Conservation (phyloP, 2,797 vertebrate species). For the Ibycter americanus region DNA sequence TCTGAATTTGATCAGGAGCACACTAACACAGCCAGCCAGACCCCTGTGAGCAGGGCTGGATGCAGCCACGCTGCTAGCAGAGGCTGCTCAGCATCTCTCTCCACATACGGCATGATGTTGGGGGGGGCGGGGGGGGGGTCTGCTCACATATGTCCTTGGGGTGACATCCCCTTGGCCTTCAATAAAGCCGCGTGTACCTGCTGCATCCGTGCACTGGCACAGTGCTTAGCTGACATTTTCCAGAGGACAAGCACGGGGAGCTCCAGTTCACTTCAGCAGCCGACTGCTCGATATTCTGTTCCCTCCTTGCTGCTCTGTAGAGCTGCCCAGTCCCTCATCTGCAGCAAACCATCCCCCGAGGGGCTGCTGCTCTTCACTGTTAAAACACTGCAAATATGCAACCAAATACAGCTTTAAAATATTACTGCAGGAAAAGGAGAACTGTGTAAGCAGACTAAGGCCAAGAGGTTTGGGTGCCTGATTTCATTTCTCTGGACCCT, state of each 20-base stretch:
- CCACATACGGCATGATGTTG: fast-evolving
- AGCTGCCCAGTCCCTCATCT: background rate
- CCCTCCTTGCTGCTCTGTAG: background rate
- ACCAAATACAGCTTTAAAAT: background rate
- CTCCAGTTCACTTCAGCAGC: background rate
- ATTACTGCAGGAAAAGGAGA: background rate
- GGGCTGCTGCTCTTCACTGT: background rate
- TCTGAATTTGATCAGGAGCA: background rate
- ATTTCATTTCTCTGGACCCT: background rate
- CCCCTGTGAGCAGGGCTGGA: background rate
- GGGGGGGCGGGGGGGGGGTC: fast-evolving
- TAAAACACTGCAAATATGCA: background rate
- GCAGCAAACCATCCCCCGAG: background rate
- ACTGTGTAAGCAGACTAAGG: background rate
- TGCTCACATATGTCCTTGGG: background rate
- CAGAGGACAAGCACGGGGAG: background rate
- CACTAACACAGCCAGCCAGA: background rate
- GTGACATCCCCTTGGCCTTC: background rate
- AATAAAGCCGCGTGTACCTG: background rate
- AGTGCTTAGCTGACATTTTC: background rate
- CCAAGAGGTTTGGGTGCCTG: background rate
- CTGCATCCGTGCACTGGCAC: background rate
- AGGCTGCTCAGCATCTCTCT: background rate
- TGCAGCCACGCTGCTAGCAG: background rate
- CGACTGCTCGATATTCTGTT: background rate